Conservation (phyloP, 2,113 vertebrate species). For the Glaucomys volans region DNA sequence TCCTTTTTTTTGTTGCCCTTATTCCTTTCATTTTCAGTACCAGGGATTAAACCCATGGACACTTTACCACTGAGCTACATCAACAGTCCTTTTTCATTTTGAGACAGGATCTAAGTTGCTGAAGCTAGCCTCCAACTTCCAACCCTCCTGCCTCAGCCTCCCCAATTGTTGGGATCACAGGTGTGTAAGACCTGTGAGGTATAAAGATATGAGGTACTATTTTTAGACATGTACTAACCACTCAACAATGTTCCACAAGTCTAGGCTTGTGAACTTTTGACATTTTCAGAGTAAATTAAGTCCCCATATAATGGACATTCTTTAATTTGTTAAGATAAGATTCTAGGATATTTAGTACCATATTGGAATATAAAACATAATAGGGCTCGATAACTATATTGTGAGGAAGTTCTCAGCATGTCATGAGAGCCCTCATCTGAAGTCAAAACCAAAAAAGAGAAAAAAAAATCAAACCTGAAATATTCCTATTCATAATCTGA, state of each 20-base stretch:
- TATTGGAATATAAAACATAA: not conserved
- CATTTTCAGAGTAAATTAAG: not conserved
- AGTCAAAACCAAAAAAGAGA: not conserved
- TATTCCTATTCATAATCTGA: not conserved
- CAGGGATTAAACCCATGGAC: too few species aligned
- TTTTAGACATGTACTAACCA: not conserved
- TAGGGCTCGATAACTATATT: not conserved
- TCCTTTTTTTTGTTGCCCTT: too few species aligned
- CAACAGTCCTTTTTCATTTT: too few species aligned
- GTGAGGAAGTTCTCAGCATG: constrained; percentile 5
- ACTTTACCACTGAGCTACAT: too few species aligned
- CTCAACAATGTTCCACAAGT: not conserved
- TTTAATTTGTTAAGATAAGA: constrained; percentile 7
- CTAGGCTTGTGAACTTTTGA: not conserved
- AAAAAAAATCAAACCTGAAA: not conserved
- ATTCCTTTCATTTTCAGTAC: too few species aligned
- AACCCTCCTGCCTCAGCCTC: too few species aligned
- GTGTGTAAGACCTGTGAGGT: too few species aligned
- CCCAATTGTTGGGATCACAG: too few species aligned
- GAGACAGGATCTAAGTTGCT: too few species aligned
- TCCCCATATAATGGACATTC: not conserved
- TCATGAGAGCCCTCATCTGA: not conserved
- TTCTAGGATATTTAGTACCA: not conserved
- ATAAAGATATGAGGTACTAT: not conserved
- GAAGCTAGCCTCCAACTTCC: too few species aligned